These are phyloP conservation scores for Synanthedon formicaeformis DNA, from an alignment of 2,888 invertebrate genomes.

Conservation along the genomic window DNA sequence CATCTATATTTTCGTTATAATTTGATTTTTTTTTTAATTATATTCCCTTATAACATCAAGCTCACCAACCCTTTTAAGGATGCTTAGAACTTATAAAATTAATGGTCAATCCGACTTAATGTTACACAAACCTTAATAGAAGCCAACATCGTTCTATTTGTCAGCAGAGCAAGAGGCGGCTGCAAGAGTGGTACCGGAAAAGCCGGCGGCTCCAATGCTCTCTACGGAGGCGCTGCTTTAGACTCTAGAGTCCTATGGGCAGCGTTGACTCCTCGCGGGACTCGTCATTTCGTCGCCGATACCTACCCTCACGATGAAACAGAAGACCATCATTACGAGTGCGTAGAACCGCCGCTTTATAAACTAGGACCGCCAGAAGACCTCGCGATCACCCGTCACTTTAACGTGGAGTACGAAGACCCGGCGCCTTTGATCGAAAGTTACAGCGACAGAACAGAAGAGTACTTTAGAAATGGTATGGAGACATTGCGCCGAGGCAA, in stretches of 20 bases:
- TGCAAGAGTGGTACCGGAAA: constrained; percentile 70
- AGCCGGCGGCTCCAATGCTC: constrained; percentile 54
- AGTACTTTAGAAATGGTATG: constrained; percentile 56
- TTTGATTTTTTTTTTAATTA: too few species aligned
- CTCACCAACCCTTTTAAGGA: too few species aligned
- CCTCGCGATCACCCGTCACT: constrained; percentile 76
- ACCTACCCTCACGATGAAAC: constrained; percentile 73
- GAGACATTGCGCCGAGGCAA: constrained; percentile 60
- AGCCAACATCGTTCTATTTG: too few species aligned
- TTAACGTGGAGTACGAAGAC: constrained; percentile 86
- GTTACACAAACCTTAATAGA: too few species aligned
- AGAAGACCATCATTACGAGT: constrained; percentile 79
- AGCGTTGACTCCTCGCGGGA: constrained; percentile 84
- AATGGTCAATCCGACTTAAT: too few species aligned
- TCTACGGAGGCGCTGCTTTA: constrained; percentile 65
- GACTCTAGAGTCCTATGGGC: constrained; percentile 85
- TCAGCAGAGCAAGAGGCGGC: constrained; percentile 51
- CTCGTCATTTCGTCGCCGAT: constrained; percentile 80
- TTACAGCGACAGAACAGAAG: constrained; percentile 70
- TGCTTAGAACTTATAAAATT: too few species aligned
- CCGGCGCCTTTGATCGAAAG: constrained; percentile 81
- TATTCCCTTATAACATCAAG: too few species aligned
- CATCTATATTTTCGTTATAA: too few species aligned
- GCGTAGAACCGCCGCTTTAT: constrained; percentile 72
- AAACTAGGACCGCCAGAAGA: constrained; percentile 63